Base-by-base conservation (phyloP, 2,113 vertebrate species). In the Regulus satrapa region DNA sequence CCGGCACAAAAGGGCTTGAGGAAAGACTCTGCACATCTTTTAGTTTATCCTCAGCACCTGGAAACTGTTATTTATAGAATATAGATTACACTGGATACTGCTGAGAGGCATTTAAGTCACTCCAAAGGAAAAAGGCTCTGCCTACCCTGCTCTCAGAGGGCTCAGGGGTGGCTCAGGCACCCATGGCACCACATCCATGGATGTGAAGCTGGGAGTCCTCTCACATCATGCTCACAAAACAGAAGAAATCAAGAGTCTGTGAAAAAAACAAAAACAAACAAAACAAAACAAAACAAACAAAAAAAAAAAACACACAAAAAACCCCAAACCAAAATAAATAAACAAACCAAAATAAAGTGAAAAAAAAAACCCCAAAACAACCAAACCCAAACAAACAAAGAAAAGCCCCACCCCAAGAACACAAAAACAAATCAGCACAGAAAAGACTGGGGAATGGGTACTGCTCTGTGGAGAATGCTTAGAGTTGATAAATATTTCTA, bases 71-170 rank as follows among this genome's bases (percentile, higher is more conserved):
- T 43, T 66, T 31, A 14, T 36, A 31, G 31, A 25, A 8, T 49
- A 58, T 1, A 7, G 48, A 62, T n/a, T 9, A 14, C 12, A 10
- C 12, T 51, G 25, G 49, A 8, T 5, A 12, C 12, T 64, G 16
- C 0, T 34, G 32, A 69, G 78, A 69, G 49, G n/a, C n/a, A 40
- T 16, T 69, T 9, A 13, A 32, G 0, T 2, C 14, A 1, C 20
- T 11, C 12, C 5, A 17, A 55, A 69, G 29, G 54, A 14, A 10
- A 8, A n/a, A 61, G 31, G 51, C n/a, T 43, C n/a, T 48, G 54
- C 58, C 36, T 48, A 43, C 9, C 11, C 34, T 0, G 4, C 9
- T 7, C 15, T 6, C 51, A 55, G 49, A 31, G 49, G 21, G 21
- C 0, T 20, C 58, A 48, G 38, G 43, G 40, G 7, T 5, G 41